Conservation (phyloP, 1,140 invertebrate genomes). For the Dinothrombium tinctorium region DNA sequence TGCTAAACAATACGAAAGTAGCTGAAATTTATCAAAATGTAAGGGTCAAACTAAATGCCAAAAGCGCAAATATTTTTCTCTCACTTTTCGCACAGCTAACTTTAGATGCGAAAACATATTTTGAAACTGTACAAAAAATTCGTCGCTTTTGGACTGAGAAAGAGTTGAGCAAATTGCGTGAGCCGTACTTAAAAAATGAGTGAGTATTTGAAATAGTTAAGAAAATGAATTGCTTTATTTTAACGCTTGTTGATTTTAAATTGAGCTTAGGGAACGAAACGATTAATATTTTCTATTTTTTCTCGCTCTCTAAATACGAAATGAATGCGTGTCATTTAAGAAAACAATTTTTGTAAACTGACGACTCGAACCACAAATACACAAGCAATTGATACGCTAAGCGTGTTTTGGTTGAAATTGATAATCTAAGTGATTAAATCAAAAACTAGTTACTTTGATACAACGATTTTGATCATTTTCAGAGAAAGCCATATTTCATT, state of each 20-base stretch:
- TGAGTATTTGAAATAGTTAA: conserved; percentile 9
- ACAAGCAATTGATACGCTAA: too few relatives aligned
- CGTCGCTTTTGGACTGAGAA: conserved; percentile 1
- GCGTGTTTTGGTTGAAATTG: not conserved
- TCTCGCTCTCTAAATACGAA: too few relatives aligned
- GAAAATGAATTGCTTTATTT: too few relatives aligned
- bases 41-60: conserved; percentile 9
- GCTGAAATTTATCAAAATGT: conserved; percentile 20
- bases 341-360: not conserved
- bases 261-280: too few relatives aligned
- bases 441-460: too few relatives aligned
- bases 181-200: not conserved
- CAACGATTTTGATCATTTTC: too few relatives aligned
- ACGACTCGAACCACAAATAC: too few relatives aligned
- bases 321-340: too few relatives aligned
- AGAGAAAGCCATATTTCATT: not conserved
- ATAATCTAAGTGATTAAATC: too few relatives aligned
- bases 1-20: conserved; percentile 22
- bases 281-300: too few relatives aligned
- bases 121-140: not conserved
- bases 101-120: conserved; percentile 17
- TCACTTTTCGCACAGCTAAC: conserved; percentile 18
- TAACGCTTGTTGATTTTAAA: too few relatives aligned
- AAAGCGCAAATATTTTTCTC: too few relatives aligned
- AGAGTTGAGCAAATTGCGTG: not conserved